These are phyloP conservation scores for Anthoptus insignis DNA, from an alignment of 2,888 invertebrate species.

Conservation along the genomic window DNA sequence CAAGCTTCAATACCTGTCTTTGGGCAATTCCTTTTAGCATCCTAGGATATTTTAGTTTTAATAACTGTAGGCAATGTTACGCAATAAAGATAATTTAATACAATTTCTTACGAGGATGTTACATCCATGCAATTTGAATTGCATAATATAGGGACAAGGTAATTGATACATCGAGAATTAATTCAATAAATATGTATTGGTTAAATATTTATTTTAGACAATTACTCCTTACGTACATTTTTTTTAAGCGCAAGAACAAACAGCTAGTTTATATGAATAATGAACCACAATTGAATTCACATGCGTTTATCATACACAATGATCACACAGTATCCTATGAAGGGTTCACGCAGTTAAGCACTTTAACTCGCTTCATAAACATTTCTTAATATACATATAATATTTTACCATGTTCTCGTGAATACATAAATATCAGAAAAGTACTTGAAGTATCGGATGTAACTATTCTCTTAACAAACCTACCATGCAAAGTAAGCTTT, in stretches of 20 bases:
- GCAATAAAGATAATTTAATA: too few species aligned
- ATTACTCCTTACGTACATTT: slow-evolving; percentile 69
- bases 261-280: slow-evolving; percentile 65
- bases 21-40: too few species aligned
- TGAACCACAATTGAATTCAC: slow-evolving; percentile 68
- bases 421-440: slow-evolving; percentile 66
- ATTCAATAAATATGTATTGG: slow-evolving; percentile 69
- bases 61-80: too few species aligned
- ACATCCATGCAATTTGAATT: too few species aligned
- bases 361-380: slow-evolving; percentile 60
- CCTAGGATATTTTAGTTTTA: too few species aligned
- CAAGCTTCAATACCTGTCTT: too few species aligned
- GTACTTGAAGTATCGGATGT: slow-evolving; percentile 69
- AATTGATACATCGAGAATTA: slow-evolving; percentile 55
- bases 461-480: slow-evolving; percentile 67
- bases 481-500: slow-evolving; percentile 79
- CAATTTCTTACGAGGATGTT: too few species aligned
- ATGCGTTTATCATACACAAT: slow-evolving; percentile 71
- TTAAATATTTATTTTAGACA: slow-evolving; percentile 84
- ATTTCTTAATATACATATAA: slow-evolving; percentile 78
- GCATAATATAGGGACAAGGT: slow-evolving; percentile 8
- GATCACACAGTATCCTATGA: slow-evolving; percentile 62
- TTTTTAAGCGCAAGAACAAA: slow-evolving; percentile 78
- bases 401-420: slow-evolving; percentile 69
- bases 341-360: slow-evolving; percentile 59